Evolutionary conservation across 2,888 invertebrate genomes (phyloP), one percentile per base, ranked within the genome.

Genomic region (Euplagia quadripunctaria): DNA sequence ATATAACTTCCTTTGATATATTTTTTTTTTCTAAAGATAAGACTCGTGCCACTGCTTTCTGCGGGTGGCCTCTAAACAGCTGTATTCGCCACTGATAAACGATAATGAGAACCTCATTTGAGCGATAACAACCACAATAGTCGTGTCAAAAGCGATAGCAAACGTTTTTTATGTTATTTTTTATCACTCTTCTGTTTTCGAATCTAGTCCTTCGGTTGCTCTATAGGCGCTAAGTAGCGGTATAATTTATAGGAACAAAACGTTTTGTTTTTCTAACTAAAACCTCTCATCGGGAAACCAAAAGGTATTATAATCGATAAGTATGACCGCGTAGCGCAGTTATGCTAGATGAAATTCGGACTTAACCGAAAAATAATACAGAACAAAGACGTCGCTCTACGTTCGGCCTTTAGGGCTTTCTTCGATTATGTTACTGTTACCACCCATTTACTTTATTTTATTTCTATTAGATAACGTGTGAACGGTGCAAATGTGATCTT

Each of bases 401-500:
- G 9, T n/a, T n/a, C 55, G 9, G 0, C 14, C 61, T 31, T n/a
- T 5, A 31, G 14, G 31, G 31, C 6, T 61, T 61, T 14, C 31
- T 31, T 31, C 20, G 4, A 31, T 12, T 12, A 31, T 61, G 31
- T 66, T 66, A 51, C 16, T 17, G 17, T 61, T 41, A 49, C 55
- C n/a, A 71, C 0, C 49, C 52, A 67, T 55, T 66, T 52, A 12
- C 5, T 69, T 66, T 43, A 31, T 73, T 78, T 76, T 77, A 73
- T 83, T 86, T 87, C 73, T 87, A 89, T 83, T 86, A 92, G 91
- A 89, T 90, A 91, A 90, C 86, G 88, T 84, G 85, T 82, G 85
- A 85, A 85, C 84, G 88, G 89, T 90, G 90, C 92, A 92, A 93
- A 93, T 95, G 94, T 94, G 94, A 94, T 93, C 91, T 89, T 93